Base-by-base conservation (phyloP, 2,113 vertebrate genomes). In the Fulica atra region DNA sequence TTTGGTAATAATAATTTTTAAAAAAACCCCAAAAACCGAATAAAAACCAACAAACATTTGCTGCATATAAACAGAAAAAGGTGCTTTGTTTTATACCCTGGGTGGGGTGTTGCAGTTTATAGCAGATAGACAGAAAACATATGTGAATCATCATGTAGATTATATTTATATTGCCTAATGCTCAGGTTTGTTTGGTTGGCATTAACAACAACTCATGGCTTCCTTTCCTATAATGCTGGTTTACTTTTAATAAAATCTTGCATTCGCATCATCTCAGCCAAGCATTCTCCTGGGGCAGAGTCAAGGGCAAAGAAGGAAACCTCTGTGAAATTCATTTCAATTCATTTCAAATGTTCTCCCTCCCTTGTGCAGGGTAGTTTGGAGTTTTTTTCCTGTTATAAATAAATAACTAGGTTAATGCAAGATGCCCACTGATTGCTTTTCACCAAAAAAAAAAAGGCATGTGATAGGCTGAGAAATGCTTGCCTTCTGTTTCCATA, bases 171-270 rank as follows among this genome's bases (percentile, higher is more conserved):
- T 80, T 96, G 88, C 73, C 90, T 93, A 93, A 88, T 91, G 61
- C 73, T 82, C 83, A 87, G 71, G 61, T 86, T 92, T 89, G 90
- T 87, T 97, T 92, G 70, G 60, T 91, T 92, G 96, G 70, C 83
- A 97, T 96, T 93, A 95, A 89, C 88, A 95, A 92, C 73, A 88
- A 80, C 74, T 84, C 18, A 0, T 60, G 82, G 54, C 64, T 95
- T 93, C 92, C 92, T 95, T 87, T 89, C 77, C 54, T 93, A 35
- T 82, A 92, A 95, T 38, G 42, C 53, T 73, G 35, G 57, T 93
- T 95, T 94, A 92, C 93, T 94, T 96, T 95, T 81, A 95, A 95
- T 94, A 95, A 95, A 93, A 92, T 73, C 80, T 93, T 72, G 21
- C 73, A 63, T 65, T 81, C 26, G 20, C 78, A 90, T 89, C 57